Conservation (phyloP, 2,888 invertebrate species). For the Rugalucina vietnamica region DNA sequence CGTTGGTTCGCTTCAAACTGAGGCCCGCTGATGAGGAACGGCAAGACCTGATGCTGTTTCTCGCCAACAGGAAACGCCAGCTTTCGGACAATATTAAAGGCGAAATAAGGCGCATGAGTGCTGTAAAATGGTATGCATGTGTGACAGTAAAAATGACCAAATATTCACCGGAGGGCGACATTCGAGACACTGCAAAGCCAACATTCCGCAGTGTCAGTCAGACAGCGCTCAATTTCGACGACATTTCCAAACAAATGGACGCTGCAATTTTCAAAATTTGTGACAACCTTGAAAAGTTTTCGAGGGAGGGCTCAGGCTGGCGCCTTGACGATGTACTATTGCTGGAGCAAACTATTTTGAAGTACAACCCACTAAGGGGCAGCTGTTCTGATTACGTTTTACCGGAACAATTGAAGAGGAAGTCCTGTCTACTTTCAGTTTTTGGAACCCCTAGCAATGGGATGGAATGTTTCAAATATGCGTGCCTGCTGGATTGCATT, state of each 20-base stretch:
- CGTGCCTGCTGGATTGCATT: not conserved
- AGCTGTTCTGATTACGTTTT: not conserved
- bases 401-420: not conserved
- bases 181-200: not conserved
- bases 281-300: not conserved
- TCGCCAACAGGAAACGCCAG: not conserved
- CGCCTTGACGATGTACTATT: not conserved
- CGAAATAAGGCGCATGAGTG: not conserved
- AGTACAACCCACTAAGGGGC: constrained; percentile 5
- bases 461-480: not conserved
- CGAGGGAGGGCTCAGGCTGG: not conserved
- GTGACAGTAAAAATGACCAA: not conserved
- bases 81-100: not conserved
- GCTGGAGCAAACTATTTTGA: constrained; percentile 1
- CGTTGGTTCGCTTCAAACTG: not conserved
- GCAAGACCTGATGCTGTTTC: not conserved
- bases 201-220: not conserved
- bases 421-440: not conserved
- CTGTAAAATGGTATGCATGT: not conserved
- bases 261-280: not conserved
- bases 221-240: not conserved
- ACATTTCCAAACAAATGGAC: not conserved
- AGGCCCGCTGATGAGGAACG: not conserved
- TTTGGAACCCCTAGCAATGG: not conserved
- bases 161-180: not conserved